Percentiles rank a stretch among this genome's conserved stretches.
Conservation (phyloP, 2,888 invertebrate species). For the Nycteola revayana region DNA sequence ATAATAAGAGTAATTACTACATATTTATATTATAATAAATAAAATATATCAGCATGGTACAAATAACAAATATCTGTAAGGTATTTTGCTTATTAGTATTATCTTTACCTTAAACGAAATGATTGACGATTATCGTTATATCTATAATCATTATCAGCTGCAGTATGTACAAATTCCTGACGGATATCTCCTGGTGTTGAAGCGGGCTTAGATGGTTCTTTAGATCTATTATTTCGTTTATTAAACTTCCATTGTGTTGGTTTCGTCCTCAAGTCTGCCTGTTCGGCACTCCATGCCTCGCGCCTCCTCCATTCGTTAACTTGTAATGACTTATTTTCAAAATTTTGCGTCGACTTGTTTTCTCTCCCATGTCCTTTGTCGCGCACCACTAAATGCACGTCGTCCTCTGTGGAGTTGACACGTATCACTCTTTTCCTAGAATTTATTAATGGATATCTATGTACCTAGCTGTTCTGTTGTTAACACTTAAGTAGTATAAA, state of each 20-base stretch:
- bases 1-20: too few relatives aligned
- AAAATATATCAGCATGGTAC: too few relatives aligned
- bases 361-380: constrained; percentile 87
- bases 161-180: constrained; percentile 75
- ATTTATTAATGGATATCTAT: constrained; percentile 81
- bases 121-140: constrained; percentile 70
- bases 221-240: constrained; percentile 81
- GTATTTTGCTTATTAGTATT: background rate
- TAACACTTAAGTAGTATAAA: constrained; percentile 8
- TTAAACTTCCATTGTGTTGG: constrained; percentile 89
- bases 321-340: constrained; percentile 88
- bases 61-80: too few relatives aligned
- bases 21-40: too few relatives aligned
- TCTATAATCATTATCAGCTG: constrained; percentile 72
- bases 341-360: constrained; percentile 89
- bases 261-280: constrained; percentile 84
- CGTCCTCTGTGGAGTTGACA: constrained; percentile 88
- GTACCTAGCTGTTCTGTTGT: constrained; percentile 70
- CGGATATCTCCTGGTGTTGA: constrained; percentile 69
- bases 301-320: constrained; percentile 89
- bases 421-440: constrained; percentile 88
- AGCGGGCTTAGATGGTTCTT: constrained; percentile 75
- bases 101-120: constrained; percentile 59
- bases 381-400: constrained; percentile 87
- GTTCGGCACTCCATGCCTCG: constrained; percentile 94